Evolutionary conservation across 2,888 invertebrate species (phyloP), one percentile per base, ranked within the genome.

Genomic region (Lasioglossum pauxillum): DNA sequence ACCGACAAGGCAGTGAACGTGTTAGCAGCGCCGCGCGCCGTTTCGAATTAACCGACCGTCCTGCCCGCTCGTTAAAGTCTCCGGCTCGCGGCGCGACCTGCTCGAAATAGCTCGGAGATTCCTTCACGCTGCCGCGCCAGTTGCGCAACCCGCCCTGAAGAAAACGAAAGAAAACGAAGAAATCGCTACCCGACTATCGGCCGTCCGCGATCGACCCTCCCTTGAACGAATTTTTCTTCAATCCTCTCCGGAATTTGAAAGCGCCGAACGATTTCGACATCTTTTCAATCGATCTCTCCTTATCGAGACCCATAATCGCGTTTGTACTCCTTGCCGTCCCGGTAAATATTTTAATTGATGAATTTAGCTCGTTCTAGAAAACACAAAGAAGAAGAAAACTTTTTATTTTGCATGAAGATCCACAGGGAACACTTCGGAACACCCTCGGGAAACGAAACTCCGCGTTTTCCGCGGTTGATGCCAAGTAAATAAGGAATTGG

Each of bases 11-110:
- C 53, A 53, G 53, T 10, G 53, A 53, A 53, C 53, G 53, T n/a
- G 10, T 83, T 85, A 81, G 80, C 86, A 64, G 23, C 38, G 31
- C 31, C 31, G 31, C 31, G 31, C 31, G 74, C 71, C 53, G 67
- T 81, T 79, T 86, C 86, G 86, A 89, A 90, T 89, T 86, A 86
- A 86, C 81, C 85, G 80, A 83, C 81, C 79, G 83, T 71, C 82
- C 69, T 78, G 57, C 19, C 71, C 82, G 86, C 82, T 90, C 90
- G 90, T 89, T 89, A 90, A 88, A 86, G 84, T 88, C 90, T 88
- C 88, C 69, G 69, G 5, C 73, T 60, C 27, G 73, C 73, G 49
- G 31, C 27, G 44, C 16, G 53, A 53, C 53, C 46, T 27, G 81
- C 78, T 77, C 75, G 85, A 82, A 85, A 85, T 80, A 87, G 35